Base-by-base conservation (phyloP, 2,888 invertebrate species). In the Scrobipalpa atriplicella region DNA sequence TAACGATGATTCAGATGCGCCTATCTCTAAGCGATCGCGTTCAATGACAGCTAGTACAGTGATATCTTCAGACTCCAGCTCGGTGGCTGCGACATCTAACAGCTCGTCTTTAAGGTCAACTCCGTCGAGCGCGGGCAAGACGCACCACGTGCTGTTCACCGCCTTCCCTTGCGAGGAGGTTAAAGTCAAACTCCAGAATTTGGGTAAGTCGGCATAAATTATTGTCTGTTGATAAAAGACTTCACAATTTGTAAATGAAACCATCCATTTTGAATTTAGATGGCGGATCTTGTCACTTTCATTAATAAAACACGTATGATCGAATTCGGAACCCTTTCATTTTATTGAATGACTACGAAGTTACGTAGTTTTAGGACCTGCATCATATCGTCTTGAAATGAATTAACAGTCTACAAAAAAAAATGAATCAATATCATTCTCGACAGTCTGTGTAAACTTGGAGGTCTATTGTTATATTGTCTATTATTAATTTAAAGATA, bases 61-160 rank as follows among this genome's bases (percentile, higher is more conserved):
- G n/a, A 9, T 58, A 13, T 60, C 60, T 39, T 61, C 61, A 16
- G 61, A 38, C 16, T n/a, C 38, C 1, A 41, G 61, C 18, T 61
- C 61, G 0, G 29, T 11, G 8, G 19, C 43, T 47, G 9, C 62
- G 29, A 43, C 41, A 29, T 71, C 73, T 3, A 75, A 65, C 51
- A 76, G 70, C 47, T 67, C 73, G 7, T 75, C 75, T 1, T 67
- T 76, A 6, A 78, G 83, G 66, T 73, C 83, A 3, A 83, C 84
- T 0, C 78, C 88, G 0, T 77, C 81, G 1, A 77, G 81, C 58
- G 70, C 68, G 8, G 65, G 70, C 41, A 80, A 78, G 36, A 83
- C 78, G 0, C 89, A 88, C 3, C 71, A 78, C 67, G 87, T 92
- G 0, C 71, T 92, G 47, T 88, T 91, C 64, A 91, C 92, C 0